Percentiles rank a stretch among this genome's conserved stretches.
Conservation (phyloP, 2,797 vertebrate species). For the Chrysocyon brachyurus region DNA sequence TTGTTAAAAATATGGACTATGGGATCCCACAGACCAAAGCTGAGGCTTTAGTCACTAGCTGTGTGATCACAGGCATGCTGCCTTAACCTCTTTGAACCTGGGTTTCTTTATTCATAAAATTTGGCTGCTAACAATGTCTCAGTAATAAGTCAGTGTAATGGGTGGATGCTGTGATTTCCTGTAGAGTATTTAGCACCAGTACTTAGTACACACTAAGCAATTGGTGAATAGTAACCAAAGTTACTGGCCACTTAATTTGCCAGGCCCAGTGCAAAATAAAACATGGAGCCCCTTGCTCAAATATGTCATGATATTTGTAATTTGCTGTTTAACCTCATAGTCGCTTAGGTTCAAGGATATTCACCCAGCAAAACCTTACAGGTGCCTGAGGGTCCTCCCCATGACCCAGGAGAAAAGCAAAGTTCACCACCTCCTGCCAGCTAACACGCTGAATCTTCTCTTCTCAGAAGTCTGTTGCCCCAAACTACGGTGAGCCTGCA, state of each 20-base stretch:
- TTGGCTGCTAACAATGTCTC: background rate
- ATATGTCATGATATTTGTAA: background rate
- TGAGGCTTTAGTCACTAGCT: background rate
- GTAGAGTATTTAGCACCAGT: background rate
- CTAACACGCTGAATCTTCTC: background rate
- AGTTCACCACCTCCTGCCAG: rapidly evolving
- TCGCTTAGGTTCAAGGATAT: background rate
- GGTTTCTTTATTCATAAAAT: background rate
- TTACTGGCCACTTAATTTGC: background rate
- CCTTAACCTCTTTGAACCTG: background rate
- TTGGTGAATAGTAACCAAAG: background rate
- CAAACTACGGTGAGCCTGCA: too few relatives aligned
- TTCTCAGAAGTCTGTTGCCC: background rate
- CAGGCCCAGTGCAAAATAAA: background rate
- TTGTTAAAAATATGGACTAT: background rate
- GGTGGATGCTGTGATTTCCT: background rate
- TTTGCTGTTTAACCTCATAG: background rate
- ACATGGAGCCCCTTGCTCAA: background rate
- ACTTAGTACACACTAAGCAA: background rate
- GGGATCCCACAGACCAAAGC: background rate
- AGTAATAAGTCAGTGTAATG: background rate
- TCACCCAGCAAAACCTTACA: background rate
- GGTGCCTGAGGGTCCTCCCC: rapidly evolving
- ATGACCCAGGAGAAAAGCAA: background rate
- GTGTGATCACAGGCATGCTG: background rate